Evolutionary conservation across 2,888 invertebrate genomes (phyloP).

Genomic region (Phrixothrix hirtus): DNA sequence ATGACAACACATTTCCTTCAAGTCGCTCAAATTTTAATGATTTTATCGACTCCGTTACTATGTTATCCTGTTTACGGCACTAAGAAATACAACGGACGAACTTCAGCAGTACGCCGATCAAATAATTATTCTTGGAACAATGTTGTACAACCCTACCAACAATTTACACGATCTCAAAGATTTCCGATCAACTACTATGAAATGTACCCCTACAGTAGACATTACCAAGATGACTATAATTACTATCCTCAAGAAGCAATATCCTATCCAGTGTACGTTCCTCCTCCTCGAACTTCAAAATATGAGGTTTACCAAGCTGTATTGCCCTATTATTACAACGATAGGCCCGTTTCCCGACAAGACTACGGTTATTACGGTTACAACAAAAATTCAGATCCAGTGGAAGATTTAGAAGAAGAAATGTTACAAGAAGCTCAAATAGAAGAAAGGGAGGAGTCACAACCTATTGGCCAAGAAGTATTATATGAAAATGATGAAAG

Average conservation of each 20-base stretch:
- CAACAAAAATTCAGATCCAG: slow-evolving; percentile 51
- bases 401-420: slow-evolving; percentile 63
- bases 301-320: slow-evolving; percentile 56
- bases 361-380: slow-evolving; percentile 56
- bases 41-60: slow-evolving; percentile 43
- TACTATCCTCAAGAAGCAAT: slow-evolving; percentile 47
- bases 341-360: slow-evolving; percentile 45
- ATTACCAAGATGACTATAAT: slow-evolving; percentile 61
- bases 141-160: slow-evolving; percentile 43
- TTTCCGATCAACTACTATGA: slow-evolving; percentile 58
- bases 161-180: slow-evolving; percentile 49
- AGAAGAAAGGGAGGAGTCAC: slow-evolving; percentile 59
- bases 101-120: slow-evolving; percentile 23
- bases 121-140: slow-evolving; percentile 39
- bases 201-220: slow-evolving; percentile 58
- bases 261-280: slow-evolving; percentile 49
- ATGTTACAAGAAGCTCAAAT: slow-evolving; percentile 65
- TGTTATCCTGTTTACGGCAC: slow-evolving; percentile 54
- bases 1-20: slow-evolving; percentile 46
- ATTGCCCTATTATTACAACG: slow-evolving; percentile 58
- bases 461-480: slow-evolving; percentile 69
- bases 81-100: slow-evolving; percentile 51
- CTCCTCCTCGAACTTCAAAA: slow-evolving; percentile 57
- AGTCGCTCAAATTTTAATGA: slow-evolving; percentile 46
- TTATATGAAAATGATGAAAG: slow-evolving; percentile 63